A percentile compares a stretch with the other conserved stretches of the same genome.
phyloP scores from a whole-genome alignment of 2,797 vertebrate genomes.

The Sebastes taczanowskii region DNA sequence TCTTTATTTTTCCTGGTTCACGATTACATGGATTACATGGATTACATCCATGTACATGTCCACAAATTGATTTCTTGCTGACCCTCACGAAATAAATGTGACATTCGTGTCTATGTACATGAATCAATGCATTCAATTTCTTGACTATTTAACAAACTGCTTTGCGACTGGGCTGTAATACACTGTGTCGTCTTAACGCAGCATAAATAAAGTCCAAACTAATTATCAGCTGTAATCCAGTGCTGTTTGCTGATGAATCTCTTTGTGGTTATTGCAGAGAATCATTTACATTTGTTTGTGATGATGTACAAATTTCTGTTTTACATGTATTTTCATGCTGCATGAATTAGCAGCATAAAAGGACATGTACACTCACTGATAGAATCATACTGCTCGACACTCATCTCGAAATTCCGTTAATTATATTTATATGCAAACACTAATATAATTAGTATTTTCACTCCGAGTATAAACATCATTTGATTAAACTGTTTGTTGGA shows the following conservation, averaged over 20 bases:
- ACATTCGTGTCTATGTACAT: no score
- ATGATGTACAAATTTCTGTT: constrained; percentile 12
- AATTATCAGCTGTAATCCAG: constrained; percentile 26
- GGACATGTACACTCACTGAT: neutral
- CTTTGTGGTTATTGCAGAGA: constrained; percentile 1
- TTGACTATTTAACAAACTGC: no score
- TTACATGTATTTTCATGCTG: constrained; percentile 3
- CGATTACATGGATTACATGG: no score
- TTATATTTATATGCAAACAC: constrained; percentile 25
- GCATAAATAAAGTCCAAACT: constrained; percentile 10
- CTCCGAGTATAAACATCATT: constrained; percentile 3
- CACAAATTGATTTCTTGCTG: no score
- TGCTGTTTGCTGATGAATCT: constrained; percentile 16
- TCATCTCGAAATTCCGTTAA: constrained; percentile 14
- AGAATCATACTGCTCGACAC: neutral
- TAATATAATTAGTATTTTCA: constrained; percentile 24
- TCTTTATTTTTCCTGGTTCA: no score
- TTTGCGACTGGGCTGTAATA: neutral
- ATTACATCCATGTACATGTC: no score
- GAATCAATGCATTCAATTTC: no score
- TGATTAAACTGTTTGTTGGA: constrained; percentile 36
- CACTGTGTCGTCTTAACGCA: neutral
- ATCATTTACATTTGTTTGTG: constrained; percentile 1
- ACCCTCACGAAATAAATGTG: no score
- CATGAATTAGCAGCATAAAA: neutral